Evolutionary conservation across 1,140 invertebrate species (phyloP).

Genomic region (Dreissena polymorpha): DNA sequence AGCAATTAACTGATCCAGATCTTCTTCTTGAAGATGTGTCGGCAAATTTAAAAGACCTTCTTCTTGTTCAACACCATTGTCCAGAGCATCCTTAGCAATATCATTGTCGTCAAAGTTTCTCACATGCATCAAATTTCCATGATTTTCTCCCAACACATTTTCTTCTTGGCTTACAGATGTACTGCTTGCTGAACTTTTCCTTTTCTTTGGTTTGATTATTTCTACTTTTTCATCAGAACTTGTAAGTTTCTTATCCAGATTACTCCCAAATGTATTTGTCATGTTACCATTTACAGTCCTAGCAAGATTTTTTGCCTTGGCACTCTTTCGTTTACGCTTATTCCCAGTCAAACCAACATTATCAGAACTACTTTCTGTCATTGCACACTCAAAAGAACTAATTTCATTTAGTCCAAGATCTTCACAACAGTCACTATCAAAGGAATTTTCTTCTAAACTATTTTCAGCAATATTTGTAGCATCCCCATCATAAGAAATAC

Average conservation of each 20-base stretch:
- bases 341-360: neutral
- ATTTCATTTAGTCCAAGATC: too few relatives aligned
- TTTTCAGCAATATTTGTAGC: too few relatives aligned
- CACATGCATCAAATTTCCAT: neutral
- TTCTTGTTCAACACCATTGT: neutral
- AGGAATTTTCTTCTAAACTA: neutral
- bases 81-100: neutral
- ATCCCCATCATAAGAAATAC: too few relatives aligned
- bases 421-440: neutral
- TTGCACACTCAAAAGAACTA: too few relatives aligned
- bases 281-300: too few relatives aligned
- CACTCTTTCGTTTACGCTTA: neutral
- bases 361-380: neutral
- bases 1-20: constrained; percentile 32
- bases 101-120: neutral
- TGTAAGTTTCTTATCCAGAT: too few relatives aligned
- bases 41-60: neutral
- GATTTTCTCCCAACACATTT: neutral
- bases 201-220: neutral
- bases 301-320: neutral
- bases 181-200: too few relatives aligned
- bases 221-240: neutral
- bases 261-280: too few relatives aligned
- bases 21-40: constrained; percentile 7
- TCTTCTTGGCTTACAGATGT: neutral